Evolutionary conservation across 2,113 vertebrate genomes (phyloP).

Genomic region (Egretta garzetta): DNA sequence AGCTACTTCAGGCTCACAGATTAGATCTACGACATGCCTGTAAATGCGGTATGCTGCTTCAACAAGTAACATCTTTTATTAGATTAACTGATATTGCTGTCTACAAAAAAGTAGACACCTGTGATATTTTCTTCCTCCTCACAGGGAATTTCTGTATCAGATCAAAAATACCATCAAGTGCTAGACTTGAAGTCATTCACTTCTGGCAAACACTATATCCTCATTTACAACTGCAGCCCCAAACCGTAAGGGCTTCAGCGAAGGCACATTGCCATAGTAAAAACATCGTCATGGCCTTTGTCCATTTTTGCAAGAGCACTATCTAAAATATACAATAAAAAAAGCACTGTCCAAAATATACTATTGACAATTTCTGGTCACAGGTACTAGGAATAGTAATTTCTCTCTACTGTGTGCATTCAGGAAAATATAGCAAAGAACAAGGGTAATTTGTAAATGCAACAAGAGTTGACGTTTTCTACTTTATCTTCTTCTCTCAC

Average conservation of each 20-base stretch:
- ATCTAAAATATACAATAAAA: not conserved
- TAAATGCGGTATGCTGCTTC: not conserved
- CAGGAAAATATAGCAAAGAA: not conserved
- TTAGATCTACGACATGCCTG: not conserved
- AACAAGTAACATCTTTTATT: not conserved
- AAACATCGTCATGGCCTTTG: not conserved
- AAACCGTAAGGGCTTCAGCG: not conserved
- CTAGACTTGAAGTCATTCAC: not conserved
- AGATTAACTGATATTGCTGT: not conserved
- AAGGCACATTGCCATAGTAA: not conserved
- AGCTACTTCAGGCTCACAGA: not conserved
- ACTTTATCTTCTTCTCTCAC: not conserved
- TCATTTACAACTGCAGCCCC: not conserved
- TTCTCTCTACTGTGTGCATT: not conserved
- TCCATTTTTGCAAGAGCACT: not conserved
- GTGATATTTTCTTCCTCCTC: not conserved
- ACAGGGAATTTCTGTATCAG: not conserved
- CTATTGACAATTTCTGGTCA: not conserved
- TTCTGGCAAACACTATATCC: not conserved
- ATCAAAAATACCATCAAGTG: not conserved
- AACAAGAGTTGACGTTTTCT: not conserved
- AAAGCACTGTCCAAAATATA: not conserved
- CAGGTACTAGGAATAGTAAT: not conserved
- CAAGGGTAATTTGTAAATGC: not conserved
- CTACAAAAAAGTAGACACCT: not conserved